Evolutionary conservation across 2,888 invertebrate genomes (phyloP).

Genomic region (Pammene fasciana): DNA sequence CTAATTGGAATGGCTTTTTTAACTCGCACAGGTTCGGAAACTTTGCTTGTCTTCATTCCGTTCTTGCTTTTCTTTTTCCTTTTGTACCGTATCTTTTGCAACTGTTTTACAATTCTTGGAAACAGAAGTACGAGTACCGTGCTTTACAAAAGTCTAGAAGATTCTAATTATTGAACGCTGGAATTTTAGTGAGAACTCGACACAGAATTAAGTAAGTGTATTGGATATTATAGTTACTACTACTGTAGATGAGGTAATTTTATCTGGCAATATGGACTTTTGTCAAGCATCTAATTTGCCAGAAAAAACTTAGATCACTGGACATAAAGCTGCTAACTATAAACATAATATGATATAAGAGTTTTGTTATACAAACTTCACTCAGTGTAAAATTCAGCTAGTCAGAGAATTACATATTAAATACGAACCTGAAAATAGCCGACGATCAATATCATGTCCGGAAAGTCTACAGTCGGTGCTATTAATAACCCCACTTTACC

Average conservation of each 20-base stretch:
- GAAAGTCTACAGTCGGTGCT: not conserved
- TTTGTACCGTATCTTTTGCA: slow-evolving; percentile 10
- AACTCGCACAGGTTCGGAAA: slow-evolving; percentile 29
- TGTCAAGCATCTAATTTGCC: too few relatives aligned
- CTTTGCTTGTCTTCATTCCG: slow-evolving; percentile 31
- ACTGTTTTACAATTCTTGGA: slow-evolving; percentile 1
- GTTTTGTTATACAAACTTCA: not conserved
- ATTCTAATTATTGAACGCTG: too few relatives aligned
- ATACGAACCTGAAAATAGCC: slow-evolving; percentile 9
- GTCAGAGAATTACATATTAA: not conserved
- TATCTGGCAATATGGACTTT: too few relatives aligned
- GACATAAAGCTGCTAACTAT: too few relatives aligned
- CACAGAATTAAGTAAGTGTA: too few relatives aligned
- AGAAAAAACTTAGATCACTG: too few relatives aligned
- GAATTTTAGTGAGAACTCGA: too few relatives aligned
- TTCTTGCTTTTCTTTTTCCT: slow-evolving; percentile 13
- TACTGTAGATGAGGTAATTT: too few relatives aligned
- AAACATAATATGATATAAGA: too few relatives aligned
- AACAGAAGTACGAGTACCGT: not conserved
- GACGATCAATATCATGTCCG: slow-evolving; percentile 14
- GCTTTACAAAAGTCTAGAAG: too few relatives aligned
- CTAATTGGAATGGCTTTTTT: slow-evolving; percentile 40
- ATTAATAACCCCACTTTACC: slow-evolving; percentile 3
- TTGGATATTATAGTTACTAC: too few relatives aligned
- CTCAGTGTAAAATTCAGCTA: not conserved